These are phyloP conservation scores for Merodon equestris DNA, from an alignment of 2,888 invertebrate genomes.

Conservation along the genomic window DNA sequence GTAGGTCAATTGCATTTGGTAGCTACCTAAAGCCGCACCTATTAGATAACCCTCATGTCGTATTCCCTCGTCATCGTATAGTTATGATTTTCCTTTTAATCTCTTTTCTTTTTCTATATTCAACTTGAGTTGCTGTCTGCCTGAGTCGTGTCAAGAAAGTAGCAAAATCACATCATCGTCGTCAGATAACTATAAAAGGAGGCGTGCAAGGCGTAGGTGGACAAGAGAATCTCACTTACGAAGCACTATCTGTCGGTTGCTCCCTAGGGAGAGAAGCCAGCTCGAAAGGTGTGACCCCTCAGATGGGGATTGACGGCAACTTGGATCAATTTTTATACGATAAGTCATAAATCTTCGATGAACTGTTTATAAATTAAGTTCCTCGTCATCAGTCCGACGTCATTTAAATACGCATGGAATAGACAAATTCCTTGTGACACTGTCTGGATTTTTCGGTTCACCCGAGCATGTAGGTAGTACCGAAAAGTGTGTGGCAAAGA, in stretches of 20 bases:
- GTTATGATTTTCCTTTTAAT: conserved; percentile 26
- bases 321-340: conserved; percentile 41
- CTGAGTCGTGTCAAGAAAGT: conserved; percentile 50
- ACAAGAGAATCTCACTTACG: conserved; percentile 32
- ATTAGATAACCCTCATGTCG: conserved; percentile 43
- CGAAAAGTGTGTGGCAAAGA: conserved; percentile 55
- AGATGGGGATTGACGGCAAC: conserved; percentile 48
- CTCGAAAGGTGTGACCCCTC: conserved; percentile 63
- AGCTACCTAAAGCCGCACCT: conserved; percentile 61
- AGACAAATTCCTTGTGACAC: conserved; percentile 44
- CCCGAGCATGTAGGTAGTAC: conserved; percentile 21
- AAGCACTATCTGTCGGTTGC: conserved; percentile 13
- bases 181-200: conserved; percentile 34
- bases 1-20: conserved; percentile 67
- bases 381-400: conserved; percentile 35
- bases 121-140: conserved; percentile 34
- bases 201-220: conserved; percentile 56
- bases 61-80: conserved; percentile 34
- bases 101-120: conserved; percentile 58
- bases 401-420: conserved; percentile 33
- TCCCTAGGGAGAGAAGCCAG: conserved; percentile 45
- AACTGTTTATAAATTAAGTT: conserved; percentile 60
- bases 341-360: conserved; percentile 51
- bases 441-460: conserved; percentile 14
- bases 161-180: conserved; percentile 66